These are phyloP conservation scores for Alosa alosa DNA, from an alignment of 2,113 vertebrate species.

Conservation along the genomic window DNA sequence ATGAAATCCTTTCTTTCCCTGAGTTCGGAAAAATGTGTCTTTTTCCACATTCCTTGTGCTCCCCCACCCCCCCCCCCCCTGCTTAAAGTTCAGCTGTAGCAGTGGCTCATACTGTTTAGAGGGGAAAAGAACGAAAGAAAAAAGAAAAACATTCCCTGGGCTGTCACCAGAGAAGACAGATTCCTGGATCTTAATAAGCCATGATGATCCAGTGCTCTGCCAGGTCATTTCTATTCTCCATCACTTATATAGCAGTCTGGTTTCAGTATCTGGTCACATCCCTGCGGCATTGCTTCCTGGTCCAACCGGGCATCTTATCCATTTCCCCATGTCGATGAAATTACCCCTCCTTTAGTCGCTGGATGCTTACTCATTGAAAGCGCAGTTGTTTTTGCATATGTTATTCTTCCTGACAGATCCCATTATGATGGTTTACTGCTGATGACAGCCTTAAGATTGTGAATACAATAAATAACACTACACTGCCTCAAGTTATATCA, in stretches of 20 bases:
- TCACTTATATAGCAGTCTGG: not conserved
- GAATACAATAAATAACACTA: not conserved
- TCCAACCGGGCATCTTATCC: not conserved
- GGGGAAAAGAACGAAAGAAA: not conserved
- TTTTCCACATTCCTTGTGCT: conserved; percentile 42
- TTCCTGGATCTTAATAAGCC: conserved; percentile 47
- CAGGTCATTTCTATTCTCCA: conserved; percentile 20
- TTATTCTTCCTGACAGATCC: not conserved
- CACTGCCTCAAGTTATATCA: not conserved
- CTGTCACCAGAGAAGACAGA: conserved; percentile 39
- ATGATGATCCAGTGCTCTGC: conserved; percentile 35
- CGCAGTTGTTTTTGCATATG: not conserved
- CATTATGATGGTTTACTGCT: not conserved
- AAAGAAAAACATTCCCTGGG: conserved; percentile 28
- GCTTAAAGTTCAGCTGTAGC: conserved; percentile 28
- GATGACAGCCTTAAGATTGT: conserved; percentile 5
- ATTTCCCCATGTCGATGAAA: not conserved
- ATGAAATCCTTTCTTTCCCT: not conserved
- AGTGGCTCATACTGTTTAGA: conserved; percentile 1
- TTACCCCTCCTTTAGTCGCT: not conserved
- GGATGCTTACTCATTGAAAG: not conserved
- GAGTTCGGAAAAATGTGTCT: conserved; percentile 50
- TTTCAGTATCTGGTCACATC: not conserved
- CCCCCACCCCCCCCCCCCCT: conserved; percentile 6
- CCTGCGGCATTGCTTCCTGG: not conserved